Percentiles rank a stretch among this genome's conserved stretches.
Conservation (phyloP, 1,140 invertebrate genomes). For the Drosophila cardini region DNA sequence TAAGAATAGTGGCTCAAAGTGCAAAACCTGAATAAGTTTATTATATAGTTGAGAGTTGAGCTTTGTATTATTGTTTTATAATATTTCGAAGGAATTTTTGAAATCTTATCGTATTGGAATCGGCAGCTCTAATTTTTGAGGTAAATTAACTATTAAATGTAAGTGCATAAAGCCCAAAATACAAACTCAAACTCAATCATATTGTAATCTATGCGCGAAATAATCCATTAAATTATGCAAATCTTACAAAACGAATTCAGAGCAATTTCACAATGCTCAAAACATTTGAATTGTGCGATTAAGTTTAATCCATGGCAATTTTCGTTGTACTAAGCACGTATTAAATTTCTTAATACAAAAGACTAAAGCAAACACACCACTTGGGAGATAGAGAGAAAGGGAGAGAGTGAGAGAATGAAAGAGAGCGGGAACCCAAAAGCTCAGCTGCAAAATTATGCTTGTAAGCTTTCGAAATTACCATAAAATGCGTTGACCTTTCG, state of each 20-base stretch:
- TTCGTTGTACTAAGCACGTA: conserved; percentile 30
- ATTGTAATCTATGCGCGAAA: conserved; percentile 17
- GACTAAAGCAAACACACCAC: conserved; percentile 17
- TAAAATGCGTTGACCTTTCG: conserved; percentile 64
- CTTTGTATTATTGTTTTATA: too few species aligned
- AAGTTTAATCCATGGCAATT: conserved; percentile 35
- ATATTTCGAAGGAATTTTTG: too few species aligned
- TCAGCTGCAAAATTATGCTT: conserved; percentile 63
- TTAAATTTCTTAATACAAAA: conserved; percentile 45
- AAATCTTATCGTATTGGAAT: too few species aligned
- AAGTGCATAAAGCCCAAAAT: background rate
- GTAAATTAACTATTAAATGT: background rate
- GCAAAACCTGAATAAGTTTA: too few species aligned
- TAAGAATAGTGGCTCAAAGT: too few species aligned
- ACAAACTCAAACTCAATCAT: conserved; percentile 4
- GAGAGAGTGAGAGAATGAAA: background rate
- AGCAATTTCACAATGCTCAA: conserved; percentile 17
- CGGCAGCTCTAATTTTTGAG: background rate
- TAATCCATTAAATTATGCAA: conserved; percentile 33
- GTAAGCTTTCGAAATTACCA: conserved; percentile 66
- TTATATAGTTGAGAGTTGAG: too few species aligned
- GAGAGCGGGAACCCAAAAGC: conserved; percentile 23
- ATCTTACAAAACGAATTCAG: conserved; percentile 14
- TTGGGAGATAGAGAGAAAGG: background rate
- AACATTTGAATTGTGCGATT: conserved; percentile 45